phyloP scores from a whole-genome alignment of 2,113 vertebrate genomes.

The Rhinopithecus roxellana region DNA sequence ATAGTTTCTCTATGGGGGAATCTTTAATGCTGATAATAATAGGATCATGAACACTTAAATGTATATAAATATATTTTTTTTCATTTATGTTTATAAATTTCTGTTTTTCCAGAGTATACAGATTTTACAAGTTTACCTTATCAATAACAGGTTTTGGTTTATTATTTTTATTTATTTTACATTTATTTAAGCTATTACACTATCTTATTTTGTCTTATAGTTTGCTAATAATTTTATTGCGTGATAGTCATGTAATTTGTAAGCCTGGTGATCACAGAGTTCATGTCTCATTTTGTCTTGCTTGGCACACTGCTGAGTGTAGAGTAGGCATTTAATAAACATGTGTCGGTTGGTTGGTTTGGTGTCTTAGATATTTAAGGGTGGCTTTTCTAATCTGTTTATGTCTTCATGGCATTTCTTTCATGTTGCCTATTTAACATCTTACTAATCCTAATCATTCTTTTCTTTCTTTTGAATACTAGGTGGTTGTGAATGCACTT shows the following conservation, averaged over 20 bases:
- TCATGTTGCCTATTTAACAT: not conserved
- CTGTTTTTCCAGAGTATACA: slow-evolving; percentile 86
- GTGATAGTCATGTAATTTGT: not conserved
- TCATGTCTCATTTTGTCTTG: not conserved
- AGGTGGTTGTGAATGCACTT: slow-evolving; percentile 99
- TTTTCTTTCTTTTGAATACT: slow-evolving; percentile 64
- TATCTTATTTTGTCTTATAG: not conserved
- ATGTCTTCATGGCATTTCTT: not conserved
- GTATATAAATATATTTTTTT: not conserved
- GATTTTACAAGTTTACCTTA: slow-evolving; percentile 85
- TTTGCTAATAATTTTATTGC: not conserved
- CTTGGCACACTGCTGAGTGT: not conserved
- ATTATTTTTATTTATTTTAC: slow-evolving; percentile 53
- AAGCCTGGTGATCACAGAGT: not conserved
- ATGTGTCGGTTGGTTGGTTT: not conserved
- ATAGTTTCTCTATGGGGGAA: not conserved
- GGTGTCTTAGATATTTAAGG: not conserved
- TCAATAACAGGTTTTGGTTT: slow-evolving; percentile 85
- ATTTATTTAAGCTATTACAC: slow-evolving; percentile 6
- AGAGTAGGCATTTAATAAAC: not conserved
- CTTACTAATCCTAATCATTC: not conserved
- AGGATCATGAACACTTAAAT: not conserved
- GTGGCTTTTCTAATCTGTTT: not conserved
- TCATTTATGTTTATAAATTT: slow-evolving; percentile 38
- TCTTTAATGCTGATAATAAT: not conserved